Percentiles rank a stretch among this genome's conserved stretches.
Conservation (phyloP, 2,113 vertebrate species). For the Neotoma lepida region DNA sequence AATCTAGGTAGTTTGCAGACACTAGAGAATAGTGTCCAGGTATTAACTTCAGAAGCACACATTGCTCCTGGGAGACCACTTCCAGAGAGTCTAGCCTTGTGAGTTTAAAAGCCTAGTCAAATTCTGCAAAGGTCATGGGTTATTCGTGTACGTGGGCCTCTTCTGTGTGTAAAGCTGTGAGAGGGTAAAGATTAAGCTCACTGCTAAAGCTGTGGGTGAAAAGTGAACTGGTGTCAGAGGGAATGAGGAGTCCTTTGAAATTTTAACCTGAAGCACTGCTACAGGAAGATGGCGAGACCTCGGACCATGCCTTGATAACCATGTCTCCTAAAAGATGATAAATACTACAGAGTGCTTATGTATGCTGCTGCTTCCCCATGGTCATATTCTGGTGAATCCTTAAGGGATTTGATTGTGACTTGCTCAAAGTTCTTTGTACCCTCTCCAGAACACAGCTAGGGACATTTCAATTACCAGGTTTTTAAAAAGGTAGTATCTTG, state of each 20-base stretch:
- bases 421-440: not conserved
- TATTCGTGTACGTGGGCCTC: slow-evolving; percentile 21
- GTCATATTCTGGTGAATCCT: not conserved
- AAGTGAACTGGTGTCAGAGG: not conserved
- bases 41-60: slow-evolving; percentile 39
- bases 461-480: slow-evolving; percentile 40
- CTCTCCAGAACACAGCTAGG: slow-evolving; percentile 25
- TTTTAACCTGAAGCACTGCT: not conserved
- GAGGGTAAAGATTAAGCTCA: not conserved
- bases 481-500: not conserved
- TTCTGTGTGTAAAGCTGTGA: not conserved
- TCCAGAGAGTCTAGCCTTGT: not conserved
- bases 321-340: slow-evolving; percentile 40
- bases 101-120: slow-evolving; percentile 4
- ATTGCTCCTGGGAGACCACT: not conserved
- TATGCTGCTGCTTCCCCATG: not conserved
- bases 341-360: not conserved
- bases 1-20: slow-evolving; percentile 35
- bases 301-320: slow-evolving; percentile 4
- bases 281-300: not conserved
- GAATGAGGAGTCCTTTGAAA: not conserved
- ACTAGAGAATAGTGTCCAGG: slow-evolving; percentile 25
- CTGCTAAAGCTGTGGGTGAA: slow-evolving; percentile 6
- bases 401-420: not conserved
- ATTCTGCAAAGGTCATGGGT: not conserved